These are phyloP conservation scores for Lepidocyrtoides sp. DNA, from an alignment of 2,888 invertebrate genomes.

Conservation along the genomic window DNA sequence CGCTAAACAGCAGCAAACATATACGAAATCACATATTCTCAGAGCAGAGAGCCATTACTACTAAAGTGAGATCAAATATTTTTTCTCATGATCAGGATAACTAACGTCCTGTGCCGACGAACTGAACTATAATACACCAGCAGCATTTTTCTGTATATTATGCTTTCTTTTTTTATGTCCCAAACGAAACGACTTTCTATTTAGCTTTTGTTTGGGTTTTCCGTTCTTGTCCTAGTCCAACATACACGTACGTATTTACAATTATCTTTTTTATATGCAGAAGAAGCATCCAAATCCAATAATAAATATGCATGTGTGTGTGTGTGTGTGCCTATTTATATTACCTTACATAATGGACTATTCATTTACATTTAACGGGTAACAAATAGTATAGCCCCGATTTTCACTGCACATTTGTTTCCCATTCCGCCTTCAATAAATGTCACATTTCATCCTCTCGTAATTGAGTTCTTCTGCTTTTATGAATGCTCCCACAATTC, in stretches of 20 bases:
- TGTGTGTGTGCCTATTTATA: neutral
- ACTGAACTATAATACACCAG: too few relatives aligned
- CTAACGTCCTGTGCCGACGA: neutral
- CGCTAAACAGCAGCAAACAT: neutral
- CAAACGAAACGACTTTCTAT: neutral
- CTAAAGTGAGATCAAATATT: too few relatives aligned
- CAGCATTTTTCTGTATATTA: too few relatives aligned
- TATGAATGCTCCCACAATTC: too few relatives aligned
- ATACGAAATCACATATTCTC: too few relatives aligned
- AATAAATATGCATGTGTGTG: too few relatives aligned
- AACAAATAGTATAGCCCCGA: too few relatives aligned
- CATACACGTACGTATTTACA: neutral
- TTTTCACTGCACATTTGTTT: neutral
- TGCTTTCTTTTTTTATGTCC: neutral
- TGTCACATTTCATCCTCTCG: too few relatives aligned
- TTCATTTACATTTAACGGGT: neutral
- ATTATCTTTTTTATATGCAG: too few relatives aligned
- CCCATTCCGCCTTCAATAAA: neutral
- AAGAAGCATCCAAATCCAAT: neutral
- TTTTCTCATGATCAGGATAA: neutral
- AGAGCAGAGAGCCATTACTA: too few relatives aligned
- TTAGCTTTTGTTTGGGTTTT: constrained; percentile 60
- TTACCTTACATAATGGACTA: neutral
- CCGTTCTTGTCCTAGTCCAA: constrained; percentile 65
- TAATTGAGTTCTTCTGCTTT: neutral